A percentile compares a stretch with the other conserved stretches of the same genome.
Conservation (phyloP, 2,797 vertebrate species). For the Enteromius mattozi region DNA sequence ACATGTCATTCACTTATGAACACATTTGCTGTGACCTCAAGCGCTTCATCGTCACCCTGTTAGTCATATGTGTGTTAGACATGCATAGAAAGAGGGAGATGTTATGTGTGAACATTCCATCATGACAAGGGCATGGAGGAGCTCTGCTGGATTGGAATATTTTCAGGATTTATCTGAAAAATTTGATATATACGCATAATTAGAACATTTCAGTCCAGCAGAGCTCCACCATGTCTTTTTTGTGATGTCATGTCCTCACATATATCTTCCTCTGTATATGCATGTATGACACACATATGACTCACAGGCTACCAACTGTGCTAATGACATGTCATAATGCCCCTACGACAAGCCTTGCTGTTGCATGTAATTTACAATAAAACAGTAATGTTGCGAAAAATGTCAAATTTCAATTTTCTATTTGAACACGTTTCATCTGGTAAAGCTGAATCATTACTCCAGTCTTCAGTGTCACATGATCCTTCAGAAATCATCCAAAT, state of each 20-base stretch:
- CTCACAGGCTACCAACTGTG: slow-evolving; percentile 18
- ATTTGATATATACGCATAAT: neutral
- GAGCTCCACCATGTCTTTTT: neutral
- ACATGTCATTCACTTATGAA: slow-evolving; percentile 26
- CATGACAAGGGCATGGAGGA: neutral
- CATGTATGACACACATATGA: slow-evolving; percentile 31
- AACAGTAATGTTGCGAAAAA: neutral
- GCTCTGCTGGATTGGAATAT: neutral
- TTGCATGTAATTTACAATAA: neutral
- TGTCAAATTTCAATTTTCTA: neutral
- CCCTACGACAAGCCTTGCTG: neutral
- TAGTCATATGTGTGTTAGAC: slow-evolving; percentile 30
- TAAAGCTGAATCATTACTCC: neutral
- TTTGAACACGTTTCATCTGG: neutral
- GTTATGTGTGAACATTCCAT: neutral
- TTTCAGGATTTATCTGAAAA: neutral
- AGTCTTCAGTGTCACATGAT: neutral
- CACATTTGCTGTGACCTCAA: slow-evolving; percentile 12
- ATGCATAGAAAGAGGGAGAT: neutral
- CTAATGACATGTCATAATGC: slow-evolving; percentile 36
- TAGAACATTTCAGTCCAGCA: neutral
- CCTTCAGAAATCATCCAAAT: neutral
- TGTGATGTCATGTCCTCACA: neutral
- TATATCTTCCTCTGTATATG: neutral
- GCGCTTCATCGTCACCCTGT: neutral